Base-by-base conservation (phyloP, 2,888 invertebrate species). In the Sepioteuthis lessoniana region DNA sequence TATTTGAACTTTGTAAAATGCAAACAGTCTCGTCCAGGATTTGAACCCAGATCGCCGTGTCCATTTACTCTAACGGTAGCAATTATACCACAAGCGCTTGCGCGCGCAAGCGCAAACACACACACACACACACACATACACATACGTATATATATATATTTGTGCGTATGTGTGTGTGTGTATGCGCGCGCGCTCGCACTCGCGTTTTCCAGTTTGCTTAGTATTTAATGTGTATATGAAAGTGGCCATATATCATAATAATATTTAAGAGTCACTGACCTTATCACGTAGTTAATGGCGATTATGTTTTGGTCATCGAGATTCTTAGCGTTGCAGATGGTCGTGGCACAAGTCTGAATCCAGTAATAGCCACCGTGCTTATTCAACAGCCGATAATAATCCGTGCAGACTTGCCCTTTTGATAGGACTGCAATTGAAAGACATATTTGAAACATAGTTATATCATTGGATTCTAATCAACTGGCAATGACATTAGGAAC, bases 221-320 rank as follows among this genome's bases (percentile, higher is more conserved):
- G 37, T 38, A 0, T 38, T 90, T 21, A 90, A 90, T 90, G 37
- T 38, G 37, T 38, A 16, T 25, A 90, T 28, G 38, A n/a, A 37
- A 7, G 38, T 7, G 38, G 10, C 1, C 13, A 37, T 91, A 5
- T 42, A 25, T 91, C 13, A n/a, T n/a, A n/a, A n/a, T n/a, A n/a
- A n/a, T n/a, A 91, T 37, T 19, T 28, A 91, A 21, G 42, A 91
- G 28, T 42, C 37, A 94, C 97, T 97, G 97, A 99, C 99, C 99
- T 99, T 42, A 99, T 98, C 95, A 99, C 99, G 97, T 99, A 99
- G 97, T 99, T 99, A 96, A 99, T 99, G 97, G 99, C 99, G 95
- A 99, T 99, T 96, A 99, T 99, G 97, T 99, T 99, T 97, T 99
- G 99, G 97, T 99, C 99, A 95, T 99, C 99, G 16, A 98, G 98